These are phyloP conservation scores for Lateolabrax maculatus DNA, from an alignment of 2,797 vertebrate species.

Conservation along the genomic window DNA sequence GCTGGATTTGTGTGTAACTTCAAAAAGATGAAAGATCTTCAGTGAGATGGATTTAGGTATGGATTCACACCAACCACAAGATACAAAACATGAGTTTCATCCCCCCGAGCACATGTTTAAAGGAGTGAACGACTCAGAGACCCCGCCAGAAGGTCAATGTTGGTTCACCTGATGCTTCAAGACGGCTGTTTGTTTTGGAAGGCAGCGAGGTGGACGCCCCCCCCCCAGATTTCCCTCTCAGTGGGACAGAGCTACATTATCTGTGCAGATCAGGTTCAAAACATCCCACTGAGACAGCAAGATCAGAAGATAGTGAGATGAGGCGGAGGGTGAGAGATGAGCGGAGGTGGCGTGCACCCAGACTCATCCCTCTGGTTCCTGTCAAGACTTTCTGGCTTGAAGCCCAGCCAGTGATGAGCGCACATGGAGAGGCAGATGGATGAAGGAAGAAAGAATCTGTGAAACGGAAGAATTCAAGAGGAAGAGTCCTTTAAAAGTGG, in stretches of 20 bases:
- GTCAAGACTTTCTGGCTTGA: constrained; percentile 47
- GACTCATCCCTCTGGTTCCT: constrained; percentile 51
- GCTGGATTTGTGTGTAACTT: neutral
- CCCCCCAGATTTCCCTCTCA: constrained; percentile 45
- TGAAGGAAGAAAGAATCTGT: constrained; percentile 19
- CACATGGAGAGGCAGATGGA: constrained; percentile 27
- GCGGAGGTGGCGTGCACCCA: constrained; percentile 12
- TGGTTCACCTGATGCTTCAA: neutral
- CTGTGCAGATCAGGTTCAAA: constrained; percentile 73
- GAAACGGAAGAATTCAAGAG: constrained; percentile 17
- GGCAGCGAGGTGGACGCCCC: neutral
- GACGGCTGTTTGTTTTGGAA: constrained; percentile 48
- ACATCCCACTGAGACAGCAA: constrained; percentile 68
- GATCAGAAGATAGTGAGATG: constrained; percentile 55
- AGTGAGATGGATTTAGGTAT: neutral
- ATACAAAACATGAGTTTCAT: neutral
- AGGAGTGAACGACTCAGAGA: neutral
- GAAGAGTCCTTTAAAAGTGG: neutral
- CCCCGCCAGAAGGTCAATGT: constrained; percentile 37
- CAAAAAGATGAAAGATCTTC: neutral
- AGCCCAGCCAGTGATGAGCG: constrained; percentile 19
- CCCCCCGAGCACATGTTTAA: constrained; percentile 11
- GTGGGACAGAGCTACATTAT: constrained; percentile 59
- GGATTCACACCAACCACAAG: neutral
- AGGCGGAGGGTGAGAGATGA: constrained; percentile 35